These are phyloP conservation scores for Xylota sylvarum DNA, from an alignment of 2,888 invertebrate genomes.

Conservation along the genomic window DNA sequence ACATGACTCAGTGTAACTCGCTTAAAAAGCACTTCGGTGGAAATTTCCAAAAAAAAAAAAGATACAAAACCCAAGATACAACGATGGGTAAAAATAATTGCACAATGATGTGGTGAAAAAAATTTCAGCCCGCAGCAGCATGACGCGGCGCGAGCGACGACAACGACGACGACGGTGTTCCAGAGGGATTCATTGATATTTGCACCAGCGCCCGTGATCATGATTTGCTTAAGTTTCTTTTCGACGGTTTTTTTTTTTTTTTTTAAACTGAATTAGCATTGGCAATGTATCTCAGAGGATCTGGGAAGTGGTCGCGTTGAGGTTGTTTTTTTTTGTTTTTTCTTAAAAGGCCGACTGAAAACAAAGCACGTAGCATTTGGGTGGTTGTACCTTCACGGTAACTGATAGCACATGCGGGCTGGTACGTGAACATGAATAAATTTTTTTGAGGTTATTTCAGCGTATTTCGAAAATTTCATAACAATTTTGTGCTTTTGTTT, in stretches of 20 bases:
- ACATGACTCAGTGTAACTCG: slow-evolving; percentile 45
- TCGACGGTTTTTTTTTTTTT: slow-evolving; percentile 22
- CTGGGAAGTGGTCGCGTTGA: slow-evolving; percentile 23
- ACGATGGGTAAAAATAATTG: slow-evolving; percentile 61
- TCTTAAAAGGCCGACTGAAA: slow-evolving; percentile 20
- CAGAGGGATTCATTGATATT: slow-evolving; percentile 58
- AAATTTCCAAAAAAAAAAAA: slow-evolving; percentile 14
- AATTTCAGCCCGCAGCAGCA: slow-evolving; percentile 18
- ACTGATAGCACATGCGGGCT: slow-evolving; percentile 59
- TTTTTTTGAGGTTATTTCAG: slow-evolving; percentile 25
- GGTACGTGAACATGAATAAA: slow-evolving; percentile 64
- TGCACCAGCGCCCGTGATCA: slow-evolving; percentile 57
- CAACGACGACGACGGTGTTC: slow-evolving; percentile 1
- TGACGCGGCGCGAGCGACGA: slow-evolving; percentile 12
- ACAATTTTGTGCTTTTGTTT: slow-evolving; percentile 35
- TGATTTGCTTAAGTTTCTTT: slow-evolving; percentile 56
- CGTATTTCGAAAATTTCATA: slow-evolving; percentile 48
- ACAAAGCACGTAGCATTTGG: slow-evolving; percentile 59
- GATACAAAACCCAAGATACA: slow-evolving; percentile 35
- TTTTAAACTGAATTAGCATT: slow-evolving; percentile 29
- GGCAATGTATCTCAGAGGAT: slow-evolving; percentile 48
- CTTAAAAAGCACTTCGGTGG: slow-evolving; percentile 37
- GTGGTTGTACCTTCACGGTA: slow-evolving; percentile 47
- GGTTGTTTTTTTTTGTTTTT: background rate
- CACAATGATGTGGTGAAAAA: slow-evolving; percentile 60